A percentile compares a stretch with the other conserved stretches of the same genome.
These are phyloP conservation scores for Tetranychus cinnabarinus DNA, from an alignment of 1,140 invertebrate genomes.

Conservation along the genomic window DNA sequence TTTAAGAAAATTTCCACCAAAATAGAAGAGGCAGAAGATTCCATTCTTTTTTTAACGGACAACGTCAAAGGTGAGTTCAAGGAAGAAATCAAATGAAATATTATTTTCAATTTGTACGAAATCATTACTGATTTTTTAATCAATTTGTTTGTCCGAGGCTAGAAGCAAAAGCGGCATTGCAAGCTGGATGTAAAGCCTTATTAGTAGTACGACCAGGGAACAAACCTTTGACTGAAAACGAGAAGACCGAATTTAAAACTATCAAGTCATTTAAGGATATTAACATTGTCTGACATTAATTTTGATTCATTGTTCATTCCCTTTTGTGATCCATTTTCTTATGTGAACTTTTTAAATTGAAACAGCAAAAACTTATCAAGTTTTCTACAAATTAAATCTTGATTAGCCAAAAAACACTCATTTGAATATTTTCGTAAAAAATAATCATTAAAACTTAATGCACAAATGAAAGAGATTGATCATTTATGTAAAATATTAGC, in stretches of 20 bases:
- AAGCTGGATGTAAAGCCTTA: conserved; percentile 2
- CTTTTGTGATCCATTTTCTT: neutral
- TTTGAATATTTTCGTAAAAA: no score
- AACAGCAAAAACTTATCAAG: neutral
- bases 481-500: no score
- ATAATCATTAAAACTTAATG: no score
- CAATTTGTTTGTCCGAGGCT: neutral
- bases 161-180: conserved; percentile 4
- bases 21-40: neutral
- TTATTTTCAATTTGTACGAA: neutral
- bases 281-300: neutral
- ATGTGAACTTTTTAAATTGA: neutral
- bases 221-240: neutral
- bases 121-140: neutral
- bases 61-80: neutral
- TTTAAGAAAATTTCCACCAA: conserved; percentile 1
- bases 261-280: neutral
- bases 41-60: conserved; percentile 8
- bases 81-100: neutral
- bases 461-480: no score
- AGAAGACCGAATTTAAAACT: neutral
- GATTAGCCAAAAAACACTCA: no score
- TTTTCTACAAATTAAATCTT: neutral
- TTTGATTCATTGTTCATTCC: neutral
- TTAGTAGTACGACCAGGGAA: conserved; percentile 2